phyloP scores from a whole-genome alignment of 2,113 vertebrate genomes.

The Cygnus atratus region DNA sequence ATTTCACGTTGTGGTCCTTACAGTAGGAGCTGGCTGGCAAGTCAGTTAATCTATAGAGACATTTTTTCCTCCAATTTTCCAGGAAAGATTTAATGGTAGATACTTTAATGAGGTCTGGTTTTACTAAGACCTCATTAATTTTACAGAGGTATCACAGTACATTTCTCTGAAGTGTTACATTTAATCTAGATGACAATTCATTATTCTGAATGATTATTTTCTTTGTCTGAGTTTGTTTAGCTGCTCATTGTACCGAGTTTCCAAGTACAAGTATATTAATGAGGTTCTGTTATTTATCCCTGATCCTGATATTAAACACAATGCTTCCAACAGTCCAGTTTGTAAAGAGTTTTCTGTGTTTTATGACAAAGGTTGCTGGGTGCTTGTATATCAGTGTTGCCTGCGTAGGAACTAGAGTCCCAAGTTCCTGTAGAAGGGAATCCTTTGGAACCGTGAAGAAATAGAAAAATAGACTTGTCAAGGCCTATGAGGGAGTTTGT shows the following conservation, averaged over 20 bases:
- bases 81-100: conserved; percentile 42
- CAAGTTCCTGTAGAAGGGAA: accelerated
- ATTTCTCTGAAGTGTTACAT: conserved; percentile 5
- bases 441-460: not conserved
- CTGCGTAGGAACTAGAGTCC: not conserved
- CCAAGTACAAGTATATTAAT: not conserved
- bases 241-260: not conserved
- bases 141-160: not conserved
- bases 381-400: not conserved
- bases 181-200: conserved; percentile 10
- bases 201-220: conserved; percentile 17
- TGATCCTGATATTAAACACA: not conserved
- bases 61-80: conserved; percentile 32
- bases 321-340: not conserved
- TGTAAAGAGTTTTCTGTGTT: not conserved
- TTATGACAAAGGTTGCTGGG: not conserved
- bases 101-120: conserved; percentile 41
- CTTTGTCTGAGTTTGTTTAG: conserved; percentile 28
- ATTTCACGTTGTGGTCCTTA: conserved; percentile 26
- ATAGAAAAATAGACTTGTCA: not conserved
- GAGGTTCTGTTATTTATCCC: not conserved
- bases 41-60: conserved; percentile 31
- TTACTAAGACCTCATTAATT: conserved; percentile 47
- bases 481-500: not conserved
- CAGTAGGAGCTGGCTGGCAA: conserved; percentile 53